Conservation (phyloP, 2,888 invertebrate genomes). For the Electrophaes corylata region DNA sequence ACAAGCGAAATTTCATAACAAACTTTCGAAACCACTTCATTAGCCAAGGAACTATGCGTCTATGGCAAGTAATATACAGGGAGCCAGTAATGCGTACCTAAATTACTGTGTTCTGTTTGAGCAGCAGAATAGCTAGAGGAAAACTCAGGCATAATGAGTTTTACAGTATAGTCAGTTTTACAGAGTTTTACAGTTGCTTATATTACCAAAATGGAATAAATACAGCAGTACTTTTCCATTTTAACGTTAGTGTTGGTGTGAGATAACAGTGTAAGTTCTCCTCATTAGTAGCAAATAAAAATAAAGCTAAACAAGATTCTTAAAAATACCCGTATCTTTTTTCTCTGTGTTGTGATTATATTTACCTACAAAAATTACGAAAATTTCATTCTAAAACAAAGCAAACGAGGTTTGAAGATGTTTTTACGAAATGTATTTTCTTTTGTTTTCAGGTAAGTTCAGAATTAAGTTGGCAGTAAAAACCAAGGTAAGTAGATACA, state of each 20-base stretch:
- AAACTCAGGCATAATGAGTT: constrained; percentile 27
- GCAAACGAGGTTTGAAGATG: constrained; percentile 7
- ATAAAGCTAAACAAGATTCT: neutral
- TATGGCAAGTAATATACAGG: constrained; percentile 23
- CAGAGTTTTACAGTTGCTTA: too few relatives aligned
- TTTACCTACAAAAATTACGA: neutral
- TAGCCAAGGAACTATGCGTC: constrained; percentile 25
- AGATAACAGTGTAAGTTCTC: neutral
- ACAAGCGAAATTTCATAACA: constrained; percentile 20
- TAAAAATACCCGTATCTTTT: neutral
- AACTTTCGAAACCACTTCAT: constrained; percentile 26
- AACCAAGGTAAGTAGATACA: constrained; percentile 16
- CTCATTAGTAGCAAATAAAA: neutral
- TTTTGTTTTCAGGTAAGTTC: constrained; percentile 60
- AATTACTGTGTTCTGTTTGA: constrained; percentile 23
- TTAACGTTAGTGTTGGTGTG: neutral
- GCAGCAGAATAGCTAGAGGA: constrained; percentile 11
- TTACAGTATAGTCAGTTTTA: constrained; percentile 16
- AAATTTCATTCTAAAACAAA: constrained; percentile 8
- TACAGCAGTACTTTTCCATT: neutral
- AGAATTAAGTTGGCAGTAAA: constrained; percentile 15
- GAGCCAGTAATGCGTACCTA: constrained; percentile 25
- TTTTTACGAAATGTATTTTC: constrained; percentile 15
- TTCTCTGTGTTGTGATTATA: neutral
- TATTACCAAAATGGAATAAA: constrained; percentile 11